A percentile compares a stretch with the other conserved stretches of the same genome.
Evolutionary conservation across 2,888 invertebrate genomes (phyloP).

Genomic region (Sarcophaga subvicina): DNA sequence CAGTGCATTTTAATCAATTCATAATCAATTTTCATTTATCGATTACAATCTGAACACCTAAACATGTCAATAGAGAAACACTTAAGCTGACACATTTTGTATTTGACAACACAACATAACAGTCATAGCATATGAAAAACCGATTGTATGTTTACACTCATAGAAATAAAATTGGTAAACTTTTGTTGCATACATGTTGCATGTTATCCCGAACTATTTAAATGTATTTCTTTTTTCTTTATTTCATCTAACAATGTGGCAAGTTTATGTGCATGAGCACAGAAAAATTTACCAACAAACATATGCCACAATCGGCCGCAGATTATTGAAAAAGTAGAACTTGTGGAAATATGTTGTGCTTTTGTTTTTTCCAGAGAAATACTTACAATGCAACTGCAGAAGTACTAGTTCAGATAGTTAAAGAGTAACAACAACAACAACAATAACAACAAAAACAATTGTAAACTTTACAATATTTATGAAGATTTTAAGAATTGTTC

Average conservation of each 20-base stretch:
- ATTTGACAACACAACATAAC: slow-evolving; percentile 23
- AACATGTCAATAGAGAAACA: slow-evolving; percentile 68
- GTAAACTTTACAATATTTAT: slow-evolving; percentile 29
- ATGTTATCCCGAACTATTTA: neutral
- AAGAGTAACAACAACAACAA: slow-evolving; percentile 20
- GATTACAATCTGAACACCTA: slow-evolving; percentile 65
- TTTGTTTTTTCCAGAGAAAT: neutral
- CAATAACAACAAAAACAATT: slow-evolving; percentile 9
- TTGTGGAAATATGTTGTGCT: slow-evolving; percentile 9
- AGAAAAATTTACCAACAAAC: neutral
- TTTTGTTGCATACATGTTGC: neutral
- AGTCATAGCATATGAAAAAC: neutral
- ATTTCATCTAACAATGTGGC: too few relatives aligned
- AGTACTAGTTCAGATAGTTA: slow-evolving; percentile 8
- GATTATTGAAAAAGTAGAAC: too few relatives aligned
- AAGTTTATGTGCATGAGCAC: neutral
- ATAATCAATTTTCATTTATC: slow-evolving; percentile 68
- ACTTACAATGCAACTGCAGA: slow-evolving; percentile 11
- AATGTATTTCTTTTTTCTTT: too few relatives aligned
- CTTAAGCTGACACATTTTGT: slow-evolving; percentile 68
- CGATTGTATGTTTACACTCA: neutral
- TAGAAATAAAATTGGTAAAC: neutral
- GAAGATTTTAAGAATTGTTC: slow-evolving; percentile 40
- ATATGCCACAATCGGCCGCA: too few relatives aligned
- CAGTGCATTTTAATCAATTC: slow-evolving; percentile 54